phyloP scores from a whole-genome alignment of 2,113 vertebrate species.

The Mustela nigripes region DNA sequence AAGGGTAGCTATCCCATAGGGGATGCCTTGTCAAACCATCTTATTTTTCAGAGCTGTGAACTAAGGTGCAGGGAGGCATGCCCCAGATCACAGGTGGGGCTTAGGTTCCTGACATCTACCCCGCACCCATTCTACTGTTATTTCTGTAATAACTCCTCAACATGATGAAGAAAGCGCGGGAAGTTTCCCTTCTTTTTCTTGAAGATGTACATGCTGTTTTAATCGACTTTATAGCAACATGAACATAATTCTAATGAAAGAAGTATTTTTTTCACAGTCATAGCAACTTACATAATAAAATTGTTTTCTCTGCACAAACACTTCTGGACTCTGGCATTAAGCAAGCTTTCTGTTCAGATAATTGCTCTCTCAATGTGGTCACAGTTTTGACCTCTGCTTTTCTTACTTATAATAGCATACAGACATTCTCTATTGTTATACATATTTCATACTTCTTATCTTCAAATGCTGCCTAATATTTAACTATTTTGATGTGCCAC shows the following conservation, averaged over 20 bases:
- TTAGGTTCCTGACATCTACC: not conserved
- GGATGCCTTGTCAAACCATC: not conserved
- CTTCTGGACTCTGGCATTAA: not conserved
- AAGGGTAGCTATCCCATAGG: not conserved
- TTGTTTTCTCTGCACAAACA: not conserved
- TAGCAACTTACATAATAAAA: not conserved
- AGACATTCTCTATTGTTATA: not conserved
- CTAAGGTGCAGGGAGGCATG: not conserved
- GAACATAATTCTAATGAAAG: not conserved
- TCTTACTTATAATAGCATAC: not conserved
- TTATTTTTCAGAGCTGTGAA: not conserved
- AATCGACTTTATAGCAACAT: not conserved
- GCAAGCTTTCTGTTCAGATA: not conserved
- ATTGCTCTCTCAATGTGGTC: not conserved
- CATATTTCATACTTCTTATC: not conserved
- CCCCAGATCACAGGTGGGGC: not conserved
- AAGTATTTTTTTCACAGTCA: not conserved
- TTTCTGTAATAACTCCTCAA: not conserved
- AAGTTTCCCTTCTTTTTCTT: not conserved
- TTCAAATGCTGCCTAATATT: not conserved
- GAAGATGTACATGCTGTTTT: not conserved
- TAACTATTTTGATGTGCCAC: not conserved
- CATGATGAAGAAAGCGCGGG: not conserved
- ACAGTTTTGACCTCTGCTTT: not conserved
- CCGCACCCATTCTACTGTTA: rapidly evolving